These are phyloP conservation scores for Miltochrista miniata DNA, from an alignment of 2,888 invertebrate species.

Conservation along the genomic window DNA sequence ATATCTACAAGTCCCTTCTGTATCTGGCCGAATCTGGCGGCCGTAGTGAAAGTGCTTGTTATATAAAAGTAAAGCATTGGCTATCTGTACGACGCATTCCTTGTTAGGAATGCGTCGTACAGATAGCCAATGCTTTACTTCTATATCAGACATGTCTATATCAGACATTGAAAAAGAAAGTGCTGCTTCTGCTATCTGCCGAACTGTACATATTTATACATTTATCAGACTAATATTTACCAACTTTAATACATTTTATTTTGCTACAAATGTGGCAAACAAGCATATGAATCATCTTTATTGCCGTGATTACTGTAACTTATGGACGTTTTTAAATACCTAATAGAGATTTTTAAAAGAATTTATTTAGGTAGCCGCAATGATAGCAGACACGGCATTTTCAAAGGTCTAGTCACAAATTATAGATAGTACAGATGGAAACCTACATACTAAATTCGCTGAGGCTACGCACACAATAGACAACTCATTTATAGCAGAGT, in stretches of 20 bases:
- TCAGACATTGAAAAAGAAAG: neutral
- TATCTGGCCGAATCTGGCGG: slow-evolving; percentile 9
- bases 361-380: no score
- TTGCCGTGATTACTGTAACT: no score
- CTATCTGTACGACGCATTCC: neutral
- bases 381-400: no score
- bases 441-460: no score
- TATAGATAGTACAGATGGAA: no score
- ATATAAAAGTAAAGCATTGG: slow-evolving; percentile 14
- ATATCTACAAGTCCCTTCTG: slow-evolving; percentile 7
- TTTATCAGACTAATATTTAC: neutral
- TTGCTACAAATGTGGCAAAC: neutral
- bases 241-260: neutral
- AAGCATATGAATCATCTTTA: no score
- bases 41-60: slow-evolving; percentile 29
- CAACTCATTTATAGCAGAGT: no score
- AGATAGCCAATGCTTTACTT: slow-evolving; percentile 4
- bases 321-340: no score
- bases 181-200: neutral
- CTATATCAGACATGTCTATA: slow-evolving; percentile 13
- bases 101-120: neutral
- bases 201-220: neutral
- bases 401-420: no score
- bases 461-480: no score
- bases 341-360: no score